Base-by-base conservation (phyloP, 1,140 invertebrate species). In the Liolophura sinensis region DNA sequence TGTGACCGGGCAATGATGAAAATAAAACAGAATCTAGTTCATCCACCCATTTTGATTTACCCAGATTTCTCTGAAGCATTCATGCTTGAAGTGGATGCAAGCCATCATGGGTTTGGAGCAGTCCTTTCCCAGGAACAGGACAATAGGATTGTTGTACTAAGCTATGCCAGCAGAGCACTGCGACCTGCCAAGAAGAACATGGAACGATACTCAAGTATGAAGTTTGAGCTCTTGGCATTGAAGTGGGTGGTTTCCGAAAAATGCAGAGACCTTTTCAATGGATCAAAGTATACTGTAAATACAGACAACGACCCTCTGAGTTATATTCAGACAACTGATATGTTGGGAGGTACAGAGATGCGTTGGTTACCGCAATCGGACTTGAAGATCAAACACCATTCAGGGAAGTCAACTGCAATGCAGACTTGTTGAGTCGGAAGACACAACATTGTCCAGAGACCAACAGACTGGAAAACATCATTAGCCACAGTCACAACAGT, bases 61-160 rank as follows among this genome's bases (percentile, higher is more conserved):
- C 49, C 49, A 50, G 49, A 50, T n/a, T 50, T 50, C n/a, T 15
- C 49, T 15, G n/a, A 50, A 50, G 14, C 49, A 50, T 50, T 15
- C n/a, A 50, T 50, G n/a, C 49, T 50, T 15, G 49, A 50, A 50
- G n/a, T 54, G 24, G 51, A 54, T 54, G 51, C 51, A 20, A 54
- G 24, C 51, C n/a, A 24, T 54, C 18, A 20, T n/a, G 51, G 51
- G 7, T 24, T 54, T 3, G 51, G 51, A 54, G 51, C 51, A 20
- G 51, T 54, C 18, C 51, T 54, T 20, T 54, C 51, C 24, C 51
- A 54, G 12, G 51, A 54, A 54, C 51, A 54, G 24, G 12, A 3
- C 24, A 24, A 24, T 20, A 3, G 24, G 24, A 54, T 12, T 54
- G 51, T 54, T 54, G 51, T 54, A 12, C 18, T 54, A 7, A 54